A percentile compares a stretch with the other conserved stretches of the same genome.
These are phyloP conservation scores for Azemiops feae DNA, from an alignment of 2,113 vertebrate species.

Conservation along the genomic window DNA sequence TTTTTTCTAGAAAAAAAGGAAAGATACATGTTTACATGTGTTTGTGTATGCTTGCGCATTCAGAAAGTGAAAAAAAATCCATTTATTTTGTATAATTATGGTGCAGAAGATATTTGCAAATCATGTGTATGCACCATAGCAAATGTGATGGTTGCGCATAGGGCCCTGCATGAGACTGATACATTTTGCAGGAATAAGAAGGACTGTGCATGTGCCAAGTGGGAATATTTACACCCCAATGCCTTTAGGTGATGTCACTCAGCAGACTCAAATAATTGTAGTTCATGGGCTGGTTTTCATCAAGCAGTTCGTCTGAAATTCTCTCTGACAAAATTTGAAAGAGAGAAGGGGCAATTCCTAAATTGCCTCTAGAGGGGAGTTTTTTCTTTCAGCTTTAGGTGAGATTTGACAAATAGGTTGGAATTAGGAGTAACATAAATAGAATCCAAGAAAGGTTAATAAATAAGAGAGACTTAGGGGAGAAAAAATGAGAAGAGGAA, in stretches of 20 bases:
- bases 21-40: neutral
- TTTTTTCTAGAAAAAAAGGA: slow-evolving; percentile 7
- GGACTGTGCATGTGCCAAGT: neutral
- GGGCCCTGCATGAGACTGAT: slow-evolving; percentile 53
- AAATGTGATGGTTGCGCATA: slow-evolving; percentile 30
- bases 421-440: slow-evolving; percentile 28
- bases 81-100: slow-evolving; percentile 62
- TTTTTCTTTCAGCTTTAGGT: neutral
- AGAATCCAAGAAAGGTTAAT: slow-evolving; percentile 18
- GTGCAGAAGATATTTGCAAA: slow-evolving; percentile 64
- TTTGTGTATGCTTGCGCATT: neutral
- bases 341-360: neutral
- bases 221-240: slow-evolving; percentile 35
- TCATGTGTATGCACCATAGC: slow-evolving; percentile 48
- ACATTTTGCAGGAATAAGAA: slow-evolving; percentile 7
- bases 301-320: slow-evolving; percentile 29
- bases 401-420: slow-evolving; percentile 15
- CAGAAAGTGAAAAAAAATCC: slow-evolving; percentile 46
- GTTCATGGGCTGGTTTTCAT: slow-evolving; percentile 43
- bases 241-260: slow-evolving; percentile 35
- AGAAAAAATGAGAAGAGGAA: neutral
- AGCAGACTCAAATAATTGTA: neutral
- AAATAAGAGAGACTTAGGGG: slow-evolving; percentile 4
- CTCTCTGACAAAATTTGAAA: slow-evolving; percentile 15
- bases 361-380: neutral